Base-by-base conservation (phyloP, 2,797 vertebrate genomes). In the Gastrophryne carolinensis region DNA sequence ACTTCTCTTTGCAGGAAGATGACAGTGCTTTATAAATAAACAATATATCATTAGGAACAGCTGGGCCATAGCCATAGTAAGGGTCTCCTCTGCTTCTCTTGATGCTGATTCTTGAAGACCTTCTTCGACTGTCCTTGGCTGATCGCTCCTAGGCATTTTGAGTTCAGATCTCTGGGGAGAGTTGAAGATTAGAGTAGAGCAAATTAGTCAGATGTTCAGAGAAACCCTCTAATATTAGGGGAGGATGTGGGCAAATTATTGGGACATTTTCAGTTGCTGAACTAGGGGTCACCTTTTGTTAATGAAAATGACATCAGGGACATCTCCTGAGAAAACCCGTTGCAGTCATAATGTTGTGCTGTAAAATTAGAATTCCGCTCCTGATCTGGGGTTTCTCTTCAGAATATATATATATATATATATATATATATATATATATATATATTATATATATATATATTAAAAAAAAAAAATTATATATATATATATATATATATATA, bases 121-220 rank as follows among this genome's bases (percentile, higher is more conserved):
- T 49, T 73, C 62, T 49, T 63, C 49, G 62, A 29, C 63, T 9
- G 53, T 67, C 72, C 72, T 60, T 47, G 44, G 50, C 17, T 57
- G 61, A 66, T 60, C 41, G 47, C 58, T 44, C 72, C 53, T 2
- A 32, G 63, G 26, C 27, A 17, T 41, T 34, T 27, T 44, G 19
- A 30, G 17, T 47, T 39, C 29, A 57, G 35, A 17, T 49, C 71
- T 64, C 71, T 7, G 8, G 23, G 17, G 41, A 50, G 17, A 9
- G 26, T 29, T 19, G 57, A 56, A 47, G 60, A 65, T 44, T 47
- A 57, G 34, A 29, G 54, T 1, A 35, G 57, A 26, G n/a, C n/a
- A n/a, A n/a, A n/a, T n/a, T n/a, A n/a, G n/a, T 21, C 6, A 34
- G 24, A 68, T 35, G 61, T 75, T 61, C 13, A 53, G 53, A 27